phyloP scores from a whole-genome alignment of 1,140 invertebrate species.

The Elymnias hypermnestra region DNA sequence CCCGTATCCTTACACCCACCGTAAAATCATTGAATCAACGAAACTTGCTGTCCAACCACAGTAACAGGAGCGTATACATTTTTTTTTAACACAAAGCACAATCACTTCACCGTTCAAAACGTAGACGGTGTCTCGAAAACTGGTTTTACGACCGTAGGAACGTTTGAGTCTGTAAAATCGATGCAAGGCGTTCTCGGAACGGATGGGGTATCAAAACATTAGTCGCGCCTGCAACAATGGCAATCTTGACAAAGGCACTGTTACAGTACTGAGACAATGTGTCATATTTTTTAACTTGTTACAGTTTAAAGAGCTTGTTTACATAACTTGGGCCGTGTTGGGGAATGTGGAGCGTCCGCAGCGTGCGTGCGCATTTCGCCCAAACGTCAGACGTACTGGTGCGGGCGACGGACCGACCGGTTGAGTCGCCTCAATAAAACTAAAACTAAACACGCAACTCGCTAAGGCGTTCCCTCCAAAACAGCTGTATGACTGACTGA shows the following conservation, averaged over 20 bases:
- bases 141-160: conserved; percentile 3
- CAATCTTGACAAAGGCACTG: background rate
- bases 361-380: conserved; percentile 26
- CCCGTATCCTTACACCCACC: no score
- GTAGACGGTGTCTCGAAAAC: background rate
- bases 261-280: background rate
- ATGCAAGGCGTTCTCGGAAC: conserved; percentile 4
- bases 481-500: conserved; percentile 17
- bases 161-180: conserved; percentile 14
- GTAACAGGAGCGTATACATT: conserved; percentile 9
- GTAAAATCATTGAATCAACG: background rate
- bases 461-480: conserved; percentile 21
- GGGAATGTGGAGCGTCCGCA: conserved; percentile 6
- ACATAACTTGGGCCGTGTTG: background rate
- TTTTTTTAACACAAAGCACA: conserved; percentile 1
- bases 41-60: conserved; percentile 17
- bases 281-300: background rate
- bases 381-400: conserved; percentile 19
- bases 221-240: background rate
- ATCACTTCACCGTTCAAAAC: background rate
- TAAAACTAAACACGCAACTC: no score
- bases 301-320: conserved; percentile 10
- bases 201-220: conserved; percentile 11
- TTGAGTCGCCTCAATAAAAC: no score
- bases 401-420: background rate